Evolutionary conservation across 2,888 invertebrate genomes (phyloP).

Genomic region (Nemotelus pantherinus): DNA sequence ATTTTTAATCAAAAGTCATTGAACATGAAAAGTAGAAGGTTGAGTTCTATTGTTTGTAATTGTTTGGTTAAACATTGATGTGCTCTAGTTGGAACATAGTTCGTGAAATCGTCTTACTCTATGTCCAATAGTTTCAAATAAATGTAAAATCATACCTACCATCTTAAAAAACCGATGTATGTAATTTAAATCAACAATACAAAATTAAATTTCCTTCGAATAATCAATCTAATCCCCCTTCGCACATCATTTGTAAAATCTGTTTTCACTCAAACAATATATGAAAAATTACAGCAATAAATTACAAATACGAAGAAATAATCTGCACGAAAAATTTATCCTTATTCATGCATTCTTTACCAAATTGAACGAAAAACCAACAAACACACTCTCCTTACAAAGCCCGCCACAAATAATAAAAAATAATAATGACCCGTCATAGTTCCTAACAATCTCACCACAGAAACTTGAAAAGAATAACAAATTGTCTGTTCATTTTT

Average conservation of each 20-base stretch:
- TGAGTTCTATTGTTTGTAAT: too few relatives aligned
- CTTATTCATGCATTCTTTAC: neutral
- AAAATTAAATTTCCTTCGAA: too few relatives aligned
- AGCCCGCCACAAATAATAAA: neutral
- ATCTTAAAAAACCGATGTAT: too few relatives aligned
- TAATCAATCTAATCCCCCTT: neutral
- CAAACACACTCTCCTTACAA: neutral
- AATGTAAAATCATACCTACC: too few relatives aligned
- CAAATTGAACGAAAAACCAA: conserved; percentile 5
- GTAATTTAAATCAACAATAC: too few relatives aligned
- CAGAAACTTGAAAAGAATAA: conserved; percentile 40
- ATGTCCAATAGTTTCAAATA: too few relatives aligned
- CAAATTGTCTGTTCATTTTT: conserved; percentile 44
- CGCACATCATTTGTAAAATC: conserved; percentile 39
- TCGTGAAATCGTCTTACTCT: too few relatives aligned
- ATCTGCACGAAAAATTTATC: neutral
- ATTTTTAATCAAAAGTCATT: too few relatives aligned
- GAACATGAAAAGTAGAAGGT: too few relatives aligned
- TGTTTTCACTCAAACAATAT: conserved; percentile 36
- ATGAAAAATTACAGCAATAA: conserved; percentile 43
- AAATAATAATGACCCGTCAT: conserved; percentile 24
- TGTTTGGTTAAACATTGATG: too few relatives aligned
- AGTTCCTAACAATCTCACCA: conserved; percentile 24
- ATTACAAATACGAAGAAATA: neutral
- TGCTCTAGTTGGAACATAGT: too few relatives aligned